phyloP scores from a whole-genome alignment of 2,113 vertebrate species.

The Psittacus erithacus region DNA sequence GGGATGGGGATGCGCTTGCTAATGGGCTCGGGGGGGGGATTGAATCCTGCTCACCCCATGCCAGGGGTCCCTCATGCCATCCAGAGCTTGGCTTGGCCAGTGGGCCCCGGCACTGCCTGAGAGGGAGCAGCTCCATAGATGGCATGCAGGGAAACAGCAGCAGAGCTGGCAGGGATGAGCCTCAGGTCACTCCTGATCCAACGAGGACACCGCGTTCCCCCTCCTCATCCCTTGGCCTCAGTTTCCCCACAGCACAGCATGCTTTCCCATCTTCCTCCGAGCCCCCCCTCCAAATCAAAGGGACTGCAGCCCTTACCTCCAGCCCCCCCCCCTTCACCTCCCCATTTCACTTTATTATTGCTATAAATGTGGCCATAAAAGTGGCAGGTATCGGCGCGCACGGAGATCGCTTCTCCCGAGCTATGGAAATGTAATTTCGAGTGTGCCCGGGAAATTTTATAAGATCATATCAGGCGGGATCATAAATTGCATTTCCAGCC shows the following conservation, averaged over 20 bases:
- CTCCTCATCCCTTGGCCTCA: not conserved
- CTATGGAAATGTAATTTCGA: constrained; percentile 77
- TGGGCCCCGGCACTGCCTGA: accelerated
- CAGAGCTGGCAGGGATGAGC: accelerated
- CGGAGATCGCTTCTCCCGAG: constrained; percentile 50
- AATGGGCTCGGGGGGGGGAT: not conserved
- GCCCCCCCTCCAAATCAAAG: not conserved
- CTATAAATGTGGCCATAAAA: constrained; percentile 73
- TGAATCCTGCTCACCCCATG: not conserved
- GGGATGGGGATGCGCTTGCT: not conserved
- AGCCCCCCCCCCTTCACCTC: not conserved
- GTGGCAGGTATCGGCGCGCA: constrained; percentile 46
- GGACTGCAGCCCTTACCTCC: not conserved
- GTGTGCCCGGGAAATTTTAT: constrained; percentile 72
- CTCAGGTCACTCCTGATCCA: not conserved
- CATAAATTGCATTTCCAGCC: constrained; percentile 63
- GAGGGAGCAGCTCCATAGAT: not conserved
- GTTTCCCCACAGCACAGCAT: not conserved
- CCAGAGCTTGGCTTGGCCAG: not conserved
- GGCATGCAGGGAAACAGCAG: not conserved
- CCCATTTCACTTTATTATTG: constrained; percentile 67
- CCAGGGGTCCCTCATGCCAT: not conserved
- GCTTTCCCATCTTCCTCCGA: accelerated
- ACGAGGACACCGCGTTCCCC: accelerated
- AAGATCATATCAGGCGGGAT: constrained; percentile 70